Evolutionary conservation across 2,888 invertebrate species (phyloP).

Genomic region (Dendrolimus houi): DNA sequence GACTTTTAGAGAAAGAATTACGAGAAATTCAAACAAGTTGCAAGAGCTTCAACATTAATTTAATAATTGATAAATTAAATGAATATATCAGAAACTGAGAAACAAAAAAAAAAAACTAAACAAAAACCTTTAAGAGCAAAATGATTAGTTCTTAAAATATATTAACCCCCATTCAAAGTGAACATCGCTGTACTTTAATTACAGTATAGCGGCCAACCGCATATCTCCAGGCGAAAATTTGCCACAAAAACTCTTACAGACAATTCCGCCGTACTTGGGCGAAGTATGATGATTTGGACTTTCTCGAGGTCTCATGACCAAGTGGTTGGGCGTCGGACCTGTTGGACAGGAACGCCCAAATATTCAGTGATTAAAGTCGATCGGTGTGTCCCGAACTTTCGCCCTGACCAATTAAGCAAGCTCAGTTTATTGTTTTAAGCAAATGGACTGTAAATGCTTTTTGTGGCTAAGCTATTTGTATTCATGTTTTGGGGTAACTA

Average conservation of each 20-base stretch:
- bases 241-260: constrained; percentile 25
- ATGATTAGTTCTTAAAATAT: background rate
- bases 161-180: constrained; percentile 6
- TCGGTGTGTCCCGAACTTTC: constrained; percentile 55
- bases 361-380: constrained; percentile 58
- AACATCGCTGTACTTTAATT: constrained; percentile 45
- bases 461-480: background rate
- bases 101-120: too few relatives aligned
- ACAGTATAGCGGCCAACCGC: constrained; percentile 37
- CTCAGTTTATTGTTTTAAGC: background rate
- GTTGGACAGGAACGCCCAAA: constrained; percentile 68
- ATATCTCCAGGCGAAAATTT: constrained; percentile 56
- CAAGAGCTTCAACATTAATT: too few relatives aligned
- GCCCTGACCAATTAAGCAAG: constrained; percentile 50
- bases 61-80: too few relatives aligned
- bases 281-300: constrained; percentile 33
- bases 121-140: too few relatives aligned
- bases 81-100: too few relatives aligned
- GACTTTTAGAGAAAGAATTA: too few relatives aligned
- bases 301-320: constrained; percentile 60
- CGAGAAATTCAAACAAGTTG: too few relatives aligned
- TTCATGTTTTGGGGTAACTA: background rate
- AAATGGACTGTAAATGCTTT: background rate
- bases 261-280: constrained; percentile 46
- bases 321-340: constrained; percentile 34